These are phyloP conservation scores for Lampropteryx suffumata DNA, from an alignment of 2,888 invertebrate species.

Conservation along the genomic window DNA sequence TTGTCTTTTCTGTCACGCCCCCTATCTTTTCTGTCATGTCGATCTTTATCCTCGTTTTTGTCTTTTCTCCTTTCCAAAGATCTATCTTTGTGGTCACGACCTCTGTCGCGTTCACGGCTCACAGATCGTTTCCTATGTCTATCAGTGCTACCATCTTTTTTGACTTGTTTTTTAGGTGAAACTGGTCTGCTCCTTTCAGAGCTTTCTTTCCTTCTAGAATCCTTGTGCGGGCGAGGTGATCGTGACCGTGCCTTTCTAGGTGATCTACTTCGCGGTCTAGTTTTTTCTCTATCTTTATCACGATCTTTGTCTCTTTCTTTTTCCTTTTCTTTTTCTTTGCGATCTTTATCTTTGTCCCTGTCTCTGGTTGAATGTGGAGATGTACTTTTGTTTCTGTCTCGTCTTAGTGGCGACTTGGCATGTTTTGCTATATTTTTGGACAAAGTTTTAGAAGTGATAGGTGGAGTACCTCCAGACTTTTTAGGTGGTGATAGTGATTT, in stretches of 20 bases:
- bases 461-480: conserved; percentile 78
- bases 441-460: conserved; percentile 71
- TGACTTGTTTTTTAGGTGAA: conserved; percentile 73
- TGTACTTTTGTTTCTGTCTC: conserved; percentile 69
- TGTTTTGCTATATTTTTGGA: conserved; percentile 65
- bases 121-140: conserved; percentile 68
- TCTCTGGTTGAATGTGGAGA: conserved; percentile 71
- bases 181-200: conserved; percentile 76
- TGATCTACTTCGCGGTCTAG: conserved; percentile 75
- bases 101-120: conserved; percentile 80
- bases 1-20: conserved; percentile 85
- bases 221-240: conserved; percentile 76
- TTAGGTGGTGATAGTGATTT: conserved; percentile 78
- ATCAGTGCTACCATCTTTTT: conserved; percentile 68
- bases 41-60: conserved; percentile 82
- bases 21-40: conserved; percentile 87
- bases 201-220: conserved; percentile 71
- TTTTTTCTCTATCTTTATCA: conserved; percentile 79
- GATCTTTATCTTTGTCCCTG: conserved; percentile 78
- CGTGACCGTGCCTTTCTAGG: conserved; percentile 73
- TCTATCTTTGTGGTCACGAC: conserved; percentile 75
- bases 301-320: conserved; percentile 75
- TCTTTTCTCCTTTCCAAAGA: conserved; percentile 77
- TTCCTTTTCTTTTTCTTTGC: conserved; percentile 68
- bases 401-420: conserved; percentile 73